These are phyloP conservation scores for Amphipoea oculea DNA, from an alignment of 2,888 invertebrate species.

Conservation along the genomic window DNA sequence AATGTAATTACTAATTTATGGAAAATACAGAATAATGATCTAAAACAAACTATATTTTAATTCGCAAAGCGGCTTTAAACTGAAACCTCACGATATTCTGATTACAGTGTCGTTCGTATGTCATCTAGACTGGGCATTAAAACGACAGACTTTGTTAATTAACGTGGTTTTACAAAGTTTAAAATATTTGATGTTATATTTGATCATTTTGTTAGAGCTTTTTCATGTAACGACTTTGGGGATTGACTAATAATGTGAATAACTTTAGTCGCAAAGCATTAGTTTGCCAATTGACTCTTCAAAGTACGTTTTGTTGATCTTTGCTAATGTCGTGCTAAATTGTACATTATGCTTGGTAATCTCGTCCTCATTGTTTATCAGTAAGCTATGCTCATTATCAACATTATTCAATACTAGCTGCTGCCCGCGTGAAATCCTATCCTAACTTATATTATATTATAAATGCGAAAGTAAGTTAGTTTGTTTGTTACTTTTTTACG, in stretches of 20 bases:
- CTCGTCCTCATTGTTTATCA: too few species aligned
- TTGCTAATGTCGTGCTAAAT: not conserved
- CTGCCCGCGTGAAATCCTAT: too few species aligned
- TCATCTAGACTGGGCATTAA: conserved; percentile 30
- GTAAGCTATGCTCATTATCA: not conserved
- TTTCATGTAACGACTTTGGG: conserved; percentile 9
- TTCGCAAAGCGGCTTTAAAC: conserved; percentile 45
- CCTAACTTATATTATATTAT: too few species aligned
- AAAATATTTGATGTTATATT: conserved; percentile 28
- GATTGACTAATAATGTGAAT: not conserved
- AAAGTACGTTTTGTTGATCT: not conserved
- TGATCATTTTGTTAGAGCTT: not conserved
- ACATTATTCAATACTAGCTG: not conserved
- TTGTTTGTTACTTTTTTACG: too few species aligned
- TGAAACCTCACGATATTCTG: conserved; percentile 46
- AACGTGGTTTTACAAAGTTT: conserved; percentile 43
- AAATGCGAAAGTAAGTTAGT: too few species aligned
- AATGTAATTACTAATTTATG: conserved; percentile 18
- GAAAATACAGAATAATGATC: conserved; percentile 43
- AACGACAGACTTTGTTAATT: conserved; percentile 57
- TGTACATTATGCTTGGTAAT: too few species aligned
- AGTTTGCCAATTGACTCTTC: not conserved
- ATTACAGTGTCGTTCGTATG: conserved; percentile 38
- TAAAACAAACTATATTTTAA: conserved; percentile 44
- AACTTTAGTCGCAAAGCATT: not conserved